Conservation (phyloP, 2,113 vertebrate genomes). For the Trogon melanurus region DNA sequence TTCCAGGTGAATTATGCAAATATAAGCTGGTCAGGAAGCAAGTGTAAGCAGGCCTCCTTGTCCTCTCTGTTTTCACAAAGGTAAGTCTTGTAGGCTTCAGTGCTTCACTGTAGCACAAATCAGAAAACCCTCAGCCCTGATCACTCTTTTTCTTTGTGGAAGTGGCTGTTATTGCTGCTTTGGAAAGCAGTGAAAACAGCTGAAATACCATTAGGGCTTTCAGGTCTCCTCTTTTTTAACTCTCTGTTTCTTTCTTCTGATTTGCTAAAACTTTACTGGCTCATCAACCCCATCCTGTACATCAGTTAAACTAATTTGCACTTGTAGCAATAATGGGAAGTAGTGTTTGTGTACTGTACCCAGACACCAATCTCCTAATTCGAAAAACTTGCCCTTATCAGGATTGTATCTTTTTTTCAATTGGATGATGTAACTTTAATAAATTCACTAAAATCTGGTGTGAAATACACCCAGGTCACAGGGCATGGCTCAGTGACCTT, state of each 20-base stretch:
- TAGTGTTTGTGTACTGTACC: not conserved
- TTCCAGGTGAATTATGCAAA: not conserved
- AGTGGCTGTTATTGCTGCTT: not conserved
- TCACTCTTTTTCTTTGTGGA: not conserved
- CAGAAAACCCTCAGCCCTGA: not conserved
- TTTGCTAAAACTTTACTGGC: not conserved
- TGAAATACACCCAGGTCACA: not conserved
- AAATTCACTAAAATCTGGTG: not conserved
- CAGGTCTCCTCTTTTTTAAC: not conserved
- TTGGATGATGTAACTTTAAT: not conserved
- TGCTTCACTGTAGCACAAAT: not conserved
- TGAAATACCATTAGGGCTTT: not conserved
- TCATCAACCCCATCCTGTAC: not conserved
- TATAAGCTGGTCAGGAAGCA: not conserved
- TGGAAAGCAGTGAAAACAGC: not conserved
- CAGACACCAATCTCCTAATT: not conserved
- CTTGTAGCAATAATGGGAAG: not conserved
- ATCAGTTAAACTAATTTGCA: conserved; percentile 3
- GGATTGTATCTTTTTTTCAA: not conserved
- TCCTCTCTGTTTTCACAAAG: not conserved
- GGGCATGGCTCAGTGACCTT: not conserved
- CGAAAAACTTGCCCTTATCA: not conserved
- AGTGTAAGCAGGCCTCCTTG: not conserved
- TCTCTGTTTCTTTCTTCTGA: not conserved
- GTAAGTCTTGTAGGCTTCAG: not conserved